Base-by-base conservation (phyloP, 2,113 vertebrate genomes). In the Pogona vitticeps region DNA sequence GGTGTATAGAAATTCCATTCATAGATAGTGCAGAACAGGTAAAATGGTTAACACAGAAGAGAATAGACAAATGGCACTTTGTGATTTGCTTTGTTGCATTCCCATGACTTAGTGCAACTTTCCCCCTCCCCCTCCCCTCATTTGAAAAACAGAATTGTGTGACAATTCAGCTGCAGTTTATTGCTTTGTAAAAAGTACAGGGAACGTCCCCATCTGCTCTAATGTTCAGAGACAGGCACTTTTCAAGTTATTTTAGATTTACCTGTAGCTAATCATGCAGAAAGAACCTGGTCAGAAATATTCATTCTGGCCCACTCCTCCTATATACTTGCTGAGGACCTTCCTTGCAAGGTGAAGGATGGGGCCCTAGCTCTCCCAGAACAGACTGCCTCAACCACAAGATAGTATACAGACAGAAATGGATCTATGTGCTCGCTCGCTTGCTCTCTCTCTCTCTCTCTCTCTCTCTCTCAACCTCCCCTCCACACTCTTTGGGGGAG, bases 131-230 rank as follows among this genome's bases (percentile, higher is more conserved):
- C 21, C 23, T 31, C 72, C 83, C 42, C 46, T 88, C 28, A 58
- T 20, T 33, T 79, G 83, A 85, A 90, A 91, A 92, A 91, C 36
- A 92, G 86, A 93, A 88, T 88, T 61, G 80, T 7, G 0, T 38
- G 90, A 61, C 46, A 72, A 88, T 79, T 80, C 81, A 83, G 23
- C 77, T 88, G 76, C 38, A 92, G 83, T 96, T 87, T 96, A 97
- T 97, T 97, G 96, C 96, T 96, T 92, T 94, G 92, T 95, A 93
- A 95, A 85, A 95, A 95, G 93, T 90, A 94, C 40, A 95, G 93
- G 70, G 94, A 94, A 91, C 89, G 94, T 93, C 93, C 96, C 79
- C 94, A 94, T 95, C 93, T 92, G 90, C 93, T 92, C 86, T 88
- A 90, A 85, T 84, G 72, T 90, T 88, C 94, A 95, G 78, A 88